Evolutionary conservation across 2,797 vertebrate genomes (phyloP).

Genomic region (Sus cebifrons): DNA sequence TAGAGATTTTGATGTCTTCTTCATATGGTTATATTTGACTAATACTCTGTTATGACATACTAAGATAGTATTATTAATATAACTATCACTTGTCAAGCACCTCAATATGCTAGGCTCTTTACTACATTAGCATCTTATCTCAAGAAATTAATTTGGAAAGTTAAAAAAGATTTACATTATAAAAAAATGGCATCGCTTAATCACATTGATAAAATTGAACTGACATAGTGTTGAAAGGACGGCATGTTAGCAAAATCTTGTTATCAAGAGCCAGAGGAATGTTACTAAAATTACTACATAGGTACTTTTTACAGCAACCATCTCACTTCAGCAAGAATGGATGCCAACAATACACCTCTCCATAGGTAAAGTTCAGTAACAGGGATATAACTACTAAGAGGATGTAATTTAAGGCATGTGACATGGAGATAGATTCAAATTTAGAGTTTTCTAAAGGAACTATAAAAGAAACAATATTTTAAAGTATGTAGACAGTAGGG

Average conservation of each 20-base stretch:
- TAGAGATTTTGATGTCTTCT: neutral
- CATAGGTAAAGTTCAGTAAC: neutral
- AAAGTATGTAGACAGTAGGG: constrained; percentile 92
- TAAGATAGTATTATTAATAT: constrained; percentile 16
- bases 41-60: neutral
- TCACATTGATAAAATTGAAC: neutral
- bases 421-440: neutral
- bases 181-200: constrained; percentile 1
- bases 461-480: neutral
- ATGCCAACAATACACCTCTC: neutral
- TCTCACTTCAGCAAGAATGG: neutral
- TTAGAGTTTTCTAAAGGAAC: neutral
- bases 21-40: neutral
- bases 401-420: neutral
- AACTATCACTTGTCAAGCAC: neutral
- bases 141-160: neutral
- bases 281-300: neutral
- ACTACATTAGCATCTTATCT: neutral
- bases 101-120: neutral
- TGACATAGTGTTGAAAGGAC: neutral
- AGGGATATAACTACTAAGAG: neutral
- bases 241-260: neutral
- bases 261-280: neutral
- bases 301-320: neutral
- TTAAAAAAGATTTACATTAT: neutral